phyloP scores from a whole-genome alignment of 1,140 invertebrate species.

The Gerris buenoi region DNA sequence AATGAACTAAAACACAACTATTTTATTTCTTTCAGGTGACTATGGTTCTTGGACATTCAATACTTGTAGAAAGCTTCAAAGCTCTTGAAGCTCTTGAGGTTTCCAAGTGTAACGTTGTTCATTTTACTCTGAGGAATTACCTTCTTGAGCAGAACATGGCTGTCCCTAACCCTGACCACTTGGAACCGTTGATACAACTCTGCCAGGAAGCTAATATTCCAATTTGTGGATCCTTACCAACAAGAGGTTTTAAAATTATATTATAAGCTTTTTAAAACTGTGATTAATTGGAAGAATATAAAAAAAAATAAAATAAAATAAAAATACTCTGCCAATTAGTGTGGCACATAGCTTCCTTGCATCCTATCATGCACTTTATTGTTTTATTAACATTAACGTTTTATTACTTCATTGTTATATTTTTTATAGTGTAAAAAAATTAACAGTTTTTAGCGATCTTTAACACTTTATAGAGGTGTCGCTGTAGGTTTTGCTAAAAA shows the following conservation, averaged over 20 bases:
- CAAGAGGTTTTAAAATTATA: neutral
- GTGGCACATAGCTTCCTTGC: too few relatives aligned
- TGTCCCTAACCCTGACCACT: constrained; percentile 1
- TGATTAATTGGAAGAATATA: too few relatives aligned
- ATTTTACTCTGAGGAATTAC: neutral
- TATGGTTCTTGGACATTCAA: neutral
- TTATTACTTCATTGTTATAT: too few relatives aligned
- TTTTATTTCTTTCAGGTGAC: neutral
- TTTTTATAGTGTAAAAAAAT: too few relatives aligned
- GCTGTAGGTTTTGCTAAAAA: too few relatives aligned
- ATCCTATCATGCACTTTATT: too few relatives aligned
- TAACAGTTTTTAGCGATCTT: too few relatives aligned
- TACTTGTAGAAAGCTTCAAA: neutral
- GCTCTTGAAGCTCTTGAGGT: neutral
- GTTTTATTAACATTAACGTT: too few relatives aligned
- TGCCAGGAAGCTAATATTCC: neutral
- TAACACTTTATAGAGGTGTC: too few relatives aligned
- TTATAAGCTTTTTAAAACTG: neutral
- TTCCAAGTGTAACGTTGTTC: constrained; percentile 1
- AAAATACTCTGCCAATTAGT: too few relatives aligned
- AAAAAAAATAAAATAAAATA: too few relatives aligned
- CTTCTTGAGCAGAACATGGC: neutral
- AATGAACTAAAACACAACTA: neutral
- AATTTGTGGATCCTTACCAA: neutral
- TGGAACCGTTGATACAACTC: neutral